Evolutionary conservation across 2,797 vertebrate genomes (phyloP).

Genomic region (Sebastes diaconus): DNA sequence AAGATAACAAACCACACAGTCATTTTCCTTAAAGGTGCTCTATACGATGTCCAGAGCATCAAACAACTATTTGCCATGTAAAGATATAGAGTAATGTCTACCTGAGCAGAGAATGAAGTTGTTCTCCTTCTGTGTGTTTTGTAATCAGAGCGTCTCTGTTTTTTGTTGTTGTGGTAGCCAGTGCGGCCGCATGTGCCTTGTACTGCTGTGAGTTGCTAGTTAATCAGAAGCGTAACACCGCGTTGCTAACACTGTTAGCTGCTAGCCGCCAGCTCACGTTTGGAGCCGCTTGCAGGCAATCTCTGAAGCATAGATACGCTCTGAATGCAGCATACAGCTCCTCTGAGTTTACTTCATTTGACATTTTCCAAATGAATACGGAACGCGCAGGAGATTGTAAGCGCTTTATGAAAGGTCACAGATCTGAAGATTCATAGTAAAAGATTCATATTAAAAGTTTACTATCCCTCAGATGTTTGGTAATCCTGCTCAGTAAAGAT

Average conservation of each 20-base stretch:
- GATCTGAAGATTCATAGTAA: slow-evolving; percentile 6
- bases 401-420: slow-evolving; percentile 37
- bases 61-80: no score
- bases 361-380: slow-evolving; percentile 17
- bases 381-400: slow-evolving; percentile 5
- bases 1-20: background rate
- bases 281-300: fast-evolving
- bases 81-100: no score
- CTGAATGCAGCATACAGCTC: background rate
- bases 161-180: no score
- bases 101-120: no score
- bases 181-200: no score
- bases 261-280: background rate
- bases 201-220: no score
- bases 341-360: background rate
- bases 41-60: no score
- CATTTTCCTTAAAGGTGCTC: background rate
- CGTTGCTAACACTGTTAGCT: background rate
- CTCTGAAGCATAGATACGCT: background rate
- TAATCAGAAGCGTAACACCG: background rate
- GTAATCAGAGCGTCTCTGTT: no score
- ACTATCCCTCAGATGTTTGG: background rate
- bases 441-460: slow-evolving; percentile 2
- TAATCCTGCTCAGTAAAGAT: background rate
- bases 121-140: background rate